phyloP scores from a whole-genome alignment of 2,888 invertebrate genomes.

The Laspeyria flexula region DNA sequence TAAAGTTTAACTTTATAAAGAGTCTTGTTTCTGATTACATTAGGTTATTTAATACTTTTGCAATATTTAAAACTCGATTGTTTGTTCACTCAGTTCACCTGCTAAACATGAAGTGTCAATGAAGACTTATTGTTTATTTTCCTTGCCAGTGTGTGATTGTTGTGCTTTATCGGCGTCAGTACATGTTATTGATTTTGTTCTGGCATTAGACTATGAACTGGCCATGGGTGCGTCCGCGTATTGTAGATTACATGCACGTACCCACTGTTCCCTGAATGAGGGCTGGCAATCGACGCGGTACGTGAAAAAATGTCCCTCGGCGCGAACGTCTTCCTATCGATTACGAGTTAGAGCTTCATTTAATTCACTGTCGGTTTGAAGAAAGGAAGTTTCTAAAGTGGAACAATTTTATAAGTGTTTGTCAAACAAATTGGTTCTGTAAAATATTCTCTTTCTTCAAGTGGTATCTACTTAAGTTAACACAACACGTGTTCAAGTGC shows the following conservation, averaged over 20 bases:
- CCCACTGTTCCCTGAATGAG: slow-evolving; percentile 59
- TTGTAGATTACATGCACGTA: slow-evolving; percentile 72
- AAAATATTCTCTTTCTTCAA: slow-evolving; percentile 34
- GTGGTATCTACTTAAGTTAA: slow-evolving; percentile 22
- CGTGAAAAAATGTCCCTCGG: slow-evolving; percentile 68
- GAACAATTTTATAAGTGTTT: slow-evolving; percentile 20
- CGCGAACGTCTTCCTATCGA: slow-evolving; percentile 55
- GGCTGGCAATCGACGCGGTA: slow-evolving; percentile 58
- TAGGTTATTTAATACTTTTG: background rate
- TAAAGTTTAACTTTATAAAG: no score
- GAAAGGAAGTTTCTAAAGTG: slow-evolving; percentile 10
- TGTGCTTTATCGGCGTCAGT: slow-evolving; percentile 2
- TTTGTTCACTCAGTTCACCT: background rate
- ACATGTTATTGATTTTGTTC: slow-evolving; percentile 48
- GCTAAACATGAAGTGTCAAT: background rate
- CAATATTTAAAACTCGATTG: background rate
- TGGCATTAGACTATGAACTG: slow-evolving; percentile 42
- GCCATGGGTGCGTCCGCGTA: slow-evolving; percentile 48
- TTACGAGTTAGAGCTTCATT: slow-evolving; percentile 39
- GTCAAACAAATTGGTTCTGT: slow-evolving; percentile 12
- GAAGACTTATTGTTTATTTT: slow-evolving; percentile 2
- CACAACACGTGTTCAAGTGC: slow-evolving; percentile 17
- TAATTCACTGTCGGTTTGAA: slow-evolving; percentile 25
- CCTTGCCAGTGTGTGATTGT: slow-evolving; percentile 1
- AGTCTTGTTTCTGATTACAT: background rate